These are phyloP conservation scores for Andrena fulva DNA, from an alignment of 2,888 invertebrate genomes.

Conservation along the genomic window DNA sequence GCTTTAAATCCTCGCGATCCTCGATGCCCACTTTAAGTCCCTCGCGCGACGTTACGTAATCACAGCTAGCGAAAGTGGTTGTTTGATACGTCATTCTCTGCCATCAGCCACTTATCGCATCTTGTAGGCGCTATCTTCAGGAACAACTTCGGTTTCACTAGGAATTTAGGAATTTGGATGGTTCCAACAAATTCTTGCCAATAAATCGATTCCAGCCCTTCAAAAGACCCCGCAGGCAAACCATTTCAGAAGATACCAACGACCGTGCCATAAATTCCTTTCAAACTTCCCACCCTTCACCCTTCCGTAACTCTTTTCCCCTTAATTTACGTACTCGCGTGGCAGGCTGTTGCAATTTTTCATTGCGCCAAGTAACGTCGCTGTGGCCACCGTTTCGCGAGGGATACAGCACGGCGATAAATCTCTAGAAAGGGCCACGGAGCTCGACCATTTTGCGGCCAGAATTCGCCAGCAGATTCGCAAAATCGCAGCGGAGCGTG, in stretches of 20 bases:
- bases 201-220: no score
- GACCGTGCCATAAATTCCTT: no score
- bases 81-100: background rate
- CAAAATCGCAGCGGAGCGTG: conserved; percentile 18
- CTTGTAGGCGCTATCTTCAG: background rate
- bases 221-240: no score
- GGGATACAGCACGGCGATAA: conserved; percentile 12
- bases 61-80: background rate
- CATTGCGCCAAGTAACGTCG: conserved; percentile 22
- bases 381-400: conserved; percentile 10
- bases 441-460: conserved; percentile 6
- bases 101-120: background rate
- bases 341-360: conserved; percentile 24
- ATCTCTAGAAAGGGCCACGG: conserved; percentile 2
- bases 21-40: conserved; percentile 25
- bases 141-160: background rate
- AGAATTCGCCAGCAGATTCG: conserved; percentile 19
- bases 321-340: conserved; percentile 25
- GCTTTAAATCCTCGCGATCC: background rate
- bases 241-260: no score
- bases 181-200: no score
- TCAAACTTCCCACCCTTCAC: no score
- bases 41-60: conserved; percentile 17
- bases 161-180: background rate
- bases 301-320: background rate